phyloP scores from a whole-genome alignment of 2,888 invertebrate genomes.

The Cerastis rubricosa region DNA sequence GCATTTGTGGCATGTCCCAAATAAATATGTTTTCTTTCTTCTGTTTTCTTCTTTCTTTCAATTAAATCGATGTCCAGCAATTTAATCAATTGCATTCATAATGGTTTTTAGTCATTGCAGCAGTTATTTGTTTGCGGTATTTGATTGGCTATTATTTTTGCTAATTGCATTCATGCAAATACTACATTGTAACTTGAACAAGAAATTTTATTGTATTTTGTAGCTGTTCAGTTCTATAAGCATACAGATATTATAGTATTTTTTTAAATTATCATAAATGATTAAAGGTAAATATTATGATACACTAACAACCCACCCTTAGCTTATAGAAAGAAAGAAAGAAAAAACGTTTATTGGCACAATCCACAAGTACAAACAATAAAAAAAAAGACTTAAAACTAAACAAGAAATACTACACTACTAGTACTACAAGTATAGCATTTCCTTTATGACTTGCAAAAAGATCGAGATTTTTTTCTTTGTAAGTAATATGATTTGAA shows the following conservation, averaged over 20 bases:
- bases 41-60: too few relatives aligned
- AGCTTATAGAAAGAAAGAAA: too few relatives aligned
- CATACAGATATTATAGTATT: too few relatives aligned
- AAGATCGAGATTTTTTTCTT: neutral
- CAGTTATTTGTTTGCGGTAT: conserved; percentile 30
- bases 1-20: too few relatives aligned
- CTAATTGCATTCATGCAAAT: conserved; percentile 9
- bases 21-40: too few relatives aligned
- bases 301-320: neutral
- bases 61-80: conserved; percentile 8
- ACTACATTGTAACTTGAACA: neutral
- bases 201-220: neutral
- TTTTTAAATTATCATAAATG: too few relatives aligned
- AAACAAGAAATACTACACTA: too few relatives aligned
- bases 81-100: conserved; percentile 23
- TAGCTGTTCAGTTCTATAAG: neutral
- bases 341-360: too few relatives aligned
- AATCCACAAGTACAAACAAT: too few relatives aligned
- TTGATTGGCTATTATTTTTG: conserved; percentile 18
- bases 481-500: neutral
- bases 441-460: neutral
- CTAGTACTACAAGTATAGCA: too few relatives aligned
- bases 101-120: conserved; percentile 5
- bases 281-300: neutral
- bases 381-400: too few relatives aligned